Evolutionary conservation across 2,888 invertebrate species (phyloP).

Genomic region (Nezara viridula): DNA sequence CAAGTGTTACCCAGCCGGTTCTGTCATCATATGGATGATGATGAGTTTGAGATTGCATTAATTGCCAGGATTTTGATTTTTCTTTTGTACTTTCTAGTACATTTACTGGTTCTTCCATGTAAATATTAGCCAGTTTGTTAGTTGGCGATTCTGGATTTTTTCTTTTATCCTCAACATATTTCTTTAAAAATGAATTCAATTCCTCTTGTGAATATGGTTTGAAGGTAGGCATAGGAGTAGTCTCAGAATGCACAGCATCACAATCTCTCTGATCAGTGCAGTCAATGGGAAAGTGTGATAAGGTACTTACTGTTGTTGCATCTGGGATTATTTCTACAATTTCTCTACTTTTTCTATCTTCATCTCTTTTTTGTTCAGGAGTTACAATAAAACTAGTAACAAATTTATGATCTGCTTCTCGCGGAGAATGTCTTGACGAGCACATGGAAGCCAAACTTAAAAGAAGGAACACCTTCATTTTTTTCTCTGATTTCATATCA

Average conservation of each 20-base stretch:
- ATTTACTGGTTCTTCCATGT: conserved; percentile 65
- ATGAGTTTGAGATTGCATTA: conserved; percentile 66
- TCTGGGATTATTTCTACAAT: conserved; percentile 63
- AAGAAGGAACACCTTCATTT: conserved; percentile 54
- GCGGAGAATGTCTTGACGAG: conserved; percentile 1
- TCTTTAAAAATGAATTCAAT: conserved; percentile 65
- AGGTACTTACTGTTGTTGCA: conserved; percentile 62
- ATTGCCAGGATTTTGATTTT: conserved; percentile 67
- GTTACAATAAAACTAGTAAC: conserved; percentile 54
- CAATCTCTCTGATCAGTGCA: conserved; percentile 62
- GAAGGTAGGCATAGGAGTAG: conserved; percentile 69
- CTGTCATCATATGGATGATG: conserved; percentile 78
- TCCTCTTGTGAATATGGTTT: conserved; percentile 71
- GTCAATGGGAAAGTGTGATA: conserved; percentile 63
- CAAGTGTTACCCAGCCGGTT: conserved; percentile 83
- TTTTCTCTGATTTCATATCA: conserved; percentile 53
- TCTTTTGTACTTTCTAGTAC: conserved; percentile 65
- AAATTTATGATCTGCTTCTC: conserved; percentile 52
- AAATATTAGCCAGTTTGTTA: conserved; percentile 66
- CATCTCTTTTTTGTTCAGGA: conserved; percentile 39
- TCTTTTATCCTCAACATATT: conserved; percentile 65
- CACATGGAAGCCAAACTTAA: conserved; percentile 43
- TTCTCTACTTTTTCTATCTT: conserved; percentile 56
- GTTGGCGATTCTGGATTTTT: conserved; percentile 63
- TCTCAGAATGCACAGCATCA: conserved; percentile 56